Conservation (phyloP, 2,888 invertebrate genomes). For the Eilema sororculum region DNA sequence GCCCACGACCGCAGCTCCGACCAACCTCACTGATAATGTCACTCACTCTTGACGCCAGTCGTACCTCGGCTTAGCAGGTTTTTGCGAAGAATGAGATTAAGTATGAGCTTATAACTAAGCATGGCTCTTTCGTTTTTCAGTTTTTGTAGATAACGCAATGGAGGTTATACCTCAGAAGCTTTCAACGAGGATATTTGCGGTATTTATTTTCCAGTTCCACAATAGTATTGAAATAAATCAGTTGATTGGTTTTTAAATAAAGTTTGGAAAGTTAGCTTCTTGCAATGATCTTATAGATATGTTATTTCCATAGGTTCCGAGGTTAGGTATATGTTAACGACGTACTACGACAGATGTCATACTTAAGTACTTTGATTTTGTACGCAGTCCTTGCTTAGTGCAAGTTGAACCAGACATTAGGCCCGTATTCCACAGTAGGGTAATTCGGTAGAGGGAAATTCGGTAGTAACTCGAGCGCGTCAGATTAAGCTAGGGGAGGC, state of each 20-base stretch:
- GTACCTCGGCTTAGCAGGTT: slow-evolving; percentile 62
- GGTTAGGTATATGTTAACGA: neutral
- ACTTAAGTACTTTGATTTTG: neutral
- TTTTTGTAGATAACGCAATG: slow-evolving; percentile 47
- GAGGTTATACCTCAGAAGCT: slow-evolving; percentile 40
- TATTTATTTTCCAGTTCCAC: slow-evolving; percentile 35
- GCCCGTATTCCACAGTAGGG: too few relatives aligned
- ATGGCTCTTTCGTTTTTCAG: slow-evolving; percentile 47
- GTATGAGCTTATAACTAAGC: slow-evolving; percentile 58
- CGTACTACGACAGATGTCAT: neutral
- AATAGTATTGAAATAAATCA: slow-evolving; percentile 23
- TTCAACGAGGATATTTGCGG: slow-evolving; percentile 35
- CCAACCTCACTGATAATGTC: slow-evolving; percentile 75
- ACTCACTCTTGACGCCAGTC: slow-evolving; percentile 68
- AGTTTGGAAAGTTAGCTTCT: neutral
- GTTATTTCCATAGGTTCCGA: neutral
- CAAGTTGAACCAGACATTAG: too few relatives aligned
- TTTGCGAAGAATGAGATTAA: slow-evolving; percentile 68
- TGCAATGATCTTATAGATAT: neutral
- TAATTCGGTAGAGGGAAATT: too few relatives aligned
- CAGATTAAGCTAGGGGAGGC: too few relatives aligned
- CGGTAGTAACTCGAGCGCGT: too few relatives aligned
- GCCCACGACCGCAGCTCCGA: slow-evolving; percentile 59
- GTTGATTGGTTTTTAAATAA: neutral
- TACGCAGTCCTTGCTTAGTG: neutral